phyloP scores from a whole-genome alignment of 2,888 invertebrate genomes.

The Frankliniella fusca region DNA sequence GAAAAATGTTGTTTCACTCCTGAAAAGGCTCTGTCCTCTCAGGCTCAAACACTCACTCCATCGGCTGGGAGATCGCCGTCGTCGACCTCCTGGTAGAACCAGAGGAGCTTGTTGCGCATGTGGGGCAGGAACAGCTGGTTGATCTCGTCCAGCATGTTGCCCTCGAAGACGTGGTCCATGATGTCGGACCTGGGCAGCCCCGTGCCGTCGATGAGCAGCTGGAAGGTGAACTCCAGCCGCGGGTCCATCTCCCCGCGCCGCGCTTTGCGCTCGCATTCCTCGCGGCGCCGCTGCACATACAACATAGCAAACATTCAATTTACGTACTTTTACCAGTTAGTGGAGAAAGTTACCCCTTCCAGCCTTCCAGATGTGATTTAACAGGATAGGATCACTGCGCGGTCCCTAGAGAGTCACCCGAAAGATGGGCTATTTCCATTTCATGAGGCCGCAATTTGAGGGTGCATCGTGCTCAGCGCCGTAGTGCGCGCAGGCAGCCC shows the following conservation, averaged over 20 bases:
- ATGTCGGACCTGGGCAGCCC: conserved; percentile 76
- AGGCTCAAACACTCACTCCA: conserved; percentile 42
- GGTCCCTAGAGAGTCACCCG: too few relatives aligned
- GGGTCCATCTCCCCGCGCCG: conserved; percentile 90
- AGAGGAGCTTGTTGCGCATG: conserved; percentile 77
- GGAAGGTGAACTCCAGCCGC: conserved; percentile 83
- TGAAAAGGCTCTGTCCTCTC: conserved; percentile 35
- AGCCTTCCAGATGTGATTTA: too few relatives aligned
- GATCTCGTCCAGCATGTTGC: conserved; percentile 85
- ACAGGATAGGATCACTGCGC: too few relatives aligned
- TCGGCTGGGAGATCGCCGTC: conserved; percentile 54
- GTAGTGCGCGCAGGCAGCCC: too few relatives aligned
- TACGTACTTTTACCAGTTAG: too few relatives aligned
- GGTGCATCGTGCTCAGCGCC: too few relatives aligned
- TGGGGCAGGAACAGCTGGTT: conserved; percentile 81
- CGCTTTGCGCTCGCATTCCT: conserved; percentile 90
- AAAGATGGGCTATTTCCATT: too few relatives aligned
- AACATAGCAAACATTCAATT: too few relatives aligned
- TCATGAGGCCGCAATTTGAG: too few relatives aligned
- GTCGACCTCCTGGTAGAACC: conserved; percentile 85
- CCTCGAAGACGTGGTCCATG: conserved; percentile 87
- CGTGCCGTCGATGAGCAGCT: conserved; percentile 79
- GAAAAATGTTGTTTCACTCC: too few relatives aligned
- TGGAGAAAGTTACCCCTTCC: too few relatives aligned
- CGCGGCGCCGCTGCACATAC: conserved; percentile 61